Percentiles rank a stretch among this genome's conserved stretches.
phyloP scores from a whole-genome alignment of 1,140 invertebrate species.

The Triops cancriformis region DNA sequence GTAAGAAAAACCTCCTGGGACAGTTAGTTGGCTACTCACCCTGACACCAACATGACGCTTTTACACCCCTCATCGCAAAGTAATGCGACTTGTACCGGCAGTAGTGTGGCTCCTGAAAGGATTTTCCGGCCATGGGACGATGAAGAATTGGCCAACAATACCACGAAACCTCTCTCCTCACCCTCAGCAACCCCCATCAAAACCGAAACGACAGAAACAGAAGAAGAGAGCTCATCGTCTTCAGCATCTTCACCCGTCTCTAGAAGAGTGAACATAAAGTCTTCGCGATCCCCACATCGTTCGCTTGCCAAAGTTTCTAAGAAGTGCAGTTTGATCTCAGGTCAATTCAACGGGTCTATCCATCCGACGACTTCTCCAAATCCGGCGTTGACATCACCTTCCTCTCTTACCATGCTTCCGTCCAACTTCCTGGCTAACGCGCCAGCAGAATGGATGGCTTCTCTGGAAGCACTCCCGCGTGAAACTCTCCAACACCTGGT shows the following conservation, averaged over 20 bases:
- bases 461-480: neutral
- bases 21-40: neutral
- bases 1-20: neutral
- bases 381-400: neutral
- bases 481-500: neutral
- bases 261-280: neutral
- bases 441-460: neutral
- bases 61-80: neutral
- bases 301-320: neutral
- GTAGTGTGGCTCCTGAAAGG: neutral
- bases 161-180: neutral
- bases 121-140: slow-evolving; percentile 8
- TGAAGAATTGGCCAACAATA: neutral
- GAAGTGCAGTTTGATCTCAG: neutral
- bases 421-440: neutral
- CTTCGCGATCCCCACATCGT: neutral
- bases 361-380: neutral
- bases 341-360: neutral
- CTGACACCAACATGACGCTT: neutral
- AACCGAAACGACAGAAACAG: neutral
- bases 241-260: neutral
- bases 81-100: neutral
- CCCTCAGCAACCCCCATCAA: neutral
- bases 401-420: neutral
- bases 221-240: neutral